A percentile compares a stretch with the other conserved stretches of the same genome.
These are phyloP conservation scores for Heliconius nattereri DNA, from an alignment of 1,140 invertebrate species.

Conservation along the genomic window DNA sequence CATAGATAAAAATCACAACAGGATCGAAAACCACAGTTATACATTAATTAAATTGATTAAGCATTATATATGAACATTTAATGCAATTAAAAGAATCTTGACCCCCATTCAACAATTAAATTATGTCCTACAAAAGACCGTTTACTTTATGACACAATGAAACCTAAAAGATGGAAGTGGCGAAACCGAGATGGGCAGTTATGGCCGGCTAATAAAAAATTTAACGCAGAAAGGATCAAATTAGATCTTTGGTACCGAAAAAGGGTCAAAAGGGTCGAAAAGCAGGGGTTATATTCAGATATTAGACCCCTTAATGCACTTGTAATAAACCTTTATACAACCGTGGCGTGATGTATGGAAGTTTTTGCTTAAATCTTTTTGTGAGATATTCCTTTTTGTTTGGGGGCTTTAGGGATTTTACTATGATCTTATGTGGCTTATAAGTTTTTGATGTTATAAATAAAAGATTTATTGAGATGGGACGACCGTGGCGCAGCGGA, in stretches of 20 bases:
- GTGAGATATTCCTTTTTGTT: background rate
- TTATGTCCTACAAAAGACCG: background rate
- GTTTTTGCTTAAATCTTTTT: background rate
- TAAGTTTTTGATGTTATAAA: background rate
- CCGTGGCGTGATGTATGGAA: background rate
- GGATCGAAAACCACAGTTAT: no score
- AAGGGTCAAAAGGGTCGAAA: conserved; percentile 14
- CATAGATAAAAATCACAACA: no score
- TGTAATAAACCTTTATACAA: background rate
- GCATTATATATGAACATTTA: no score
- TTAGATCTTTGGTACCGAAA: conserved; percentile 25
- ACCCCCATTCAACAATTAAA: background rate
- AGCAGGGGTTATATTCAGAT: conserved; percentile 15
- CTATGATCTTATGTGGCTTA: background rate
- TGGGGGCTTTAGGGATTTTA: background rate
- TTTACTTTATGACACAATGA: conserved; percentile 21
- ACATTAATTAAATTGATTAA: no score
- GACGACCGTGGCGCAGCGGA: no score
- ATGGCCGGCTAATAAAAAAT: conserved; percentile 26
- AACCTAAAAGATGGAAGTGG: conserved; percentile 22
- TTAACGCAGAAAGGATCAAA: conserved; percentile 29
- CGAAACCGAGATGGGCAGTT: conserved; percentile 21
- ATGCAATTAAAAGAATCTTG: background rate
- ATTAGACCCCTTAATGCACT: conserved; percentile 8
- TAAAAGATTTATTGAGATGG: background rate